Conservation (phyloP, 1,140 invertebrate species). For the Calephelis virginiensis region DNA sequence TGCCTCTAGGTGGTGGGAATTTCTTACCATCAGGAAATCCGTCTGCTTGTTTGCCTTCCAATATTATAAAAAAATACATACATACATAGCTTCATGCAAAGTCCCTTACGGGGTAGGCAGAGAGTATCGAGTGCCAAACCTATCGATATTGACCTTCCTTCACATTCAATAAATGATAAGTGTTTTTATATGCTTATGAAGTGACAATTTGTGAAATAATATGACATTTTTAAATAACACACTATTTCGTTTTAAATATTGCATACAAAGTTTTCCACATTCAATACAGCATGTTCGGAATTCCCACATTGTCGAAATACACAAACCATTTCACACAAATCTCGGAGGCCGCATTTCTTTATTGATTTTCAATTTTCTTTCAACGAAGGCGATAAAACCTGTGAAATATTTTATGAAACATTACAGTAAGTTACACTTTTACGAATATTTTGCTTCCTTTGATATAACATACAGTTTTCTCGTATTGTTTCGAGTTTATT, state of each 20-base stretch:
- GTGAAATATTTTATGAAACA: not conserved
- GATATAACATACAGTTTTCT: not conserved
- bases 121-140: no score
- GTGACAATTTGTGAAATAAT: no score
- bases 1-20: no score
- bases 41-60: no score
- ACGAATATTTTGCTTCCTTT: not conserved
- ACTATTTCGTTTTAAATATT: not conserved
- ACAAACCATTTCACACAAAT: conserved; percentile 7
- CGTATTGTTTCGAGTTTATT: not conserved
- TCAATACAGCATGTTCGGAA: not conserved
- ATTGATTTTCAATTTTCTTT: conserved; percentile 16
- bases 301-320: conserved; percentile 4
- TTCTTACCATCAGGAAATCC: no score
- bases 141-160: no score
- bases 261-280: not conserved
- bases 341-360: conserved; percentile 1
- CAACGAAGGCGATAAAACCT: conserved; percentile 2
- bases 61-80: no score
- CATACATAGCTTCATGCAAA: no score
- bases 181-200: no score
- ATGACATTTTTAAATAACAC: no score
- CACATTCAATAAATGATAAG: no score
- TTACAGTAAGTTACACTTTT: not conserved
- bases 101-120: no score